Evolutionary conservation across 2,113 vertebrate species (phyloP).

Genomic region (Neopipo cinnamomea): DNA sequence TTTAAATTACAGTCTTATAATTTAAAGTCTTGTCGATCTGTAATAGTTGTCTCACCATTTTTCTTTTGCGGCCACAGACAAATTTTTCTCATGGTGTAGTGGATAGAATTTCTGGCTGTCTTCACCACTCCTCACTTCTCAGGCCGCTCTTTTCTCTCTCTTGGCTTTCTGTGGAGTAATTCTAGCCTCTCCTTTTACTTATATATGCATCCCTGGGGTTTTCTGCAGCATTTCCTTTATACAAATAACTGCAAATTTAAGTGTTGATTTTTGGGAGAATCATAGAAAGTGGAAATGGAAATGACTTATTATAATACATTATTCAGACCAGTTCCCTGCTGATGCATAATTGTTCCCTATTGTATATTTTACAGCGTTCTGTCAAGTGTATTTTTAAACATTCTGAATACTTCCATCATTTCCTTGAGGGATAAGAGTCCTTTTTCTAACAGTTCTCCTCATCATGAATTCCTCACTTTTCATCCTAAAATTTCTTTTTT

Average conservation of each 20-base stretch:
- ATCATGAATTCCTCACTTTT: background rate
- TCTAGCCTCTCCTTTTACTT: conserved; percentile 45
- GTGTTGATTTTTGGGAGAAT: conserved; percentile 66
- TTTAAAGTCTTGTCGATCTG: background rate
- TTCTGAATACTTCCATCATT: conserved; percentile 23
- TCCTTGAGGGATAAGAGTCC: conserved; percentile 24
- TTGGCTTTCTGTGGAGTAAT: conserved; percentile 47
- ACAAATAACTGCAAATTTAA: conserved; percentile 62
- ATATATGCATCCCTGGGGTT: conserved; percentile 45
- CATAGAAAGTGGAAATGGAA: conserved; percentile 60
- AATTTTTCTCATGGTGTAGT: background rate
- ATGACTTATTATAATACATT: conserved; percentile 65
- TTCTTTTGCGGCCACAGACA: conserved; percentile 5
- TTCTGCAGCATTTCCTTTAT: conserved; percentile 54
- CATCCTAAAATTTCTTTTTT: background rate
- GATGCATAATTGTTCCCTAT: conserved; percentile 56
- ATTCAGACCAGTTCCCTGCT: conserved; percentile 55
- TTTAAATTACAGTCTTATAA: background rate
- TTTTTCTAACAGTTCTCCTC: background rate
- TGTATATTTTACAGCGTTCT: conserved; percentile 55
- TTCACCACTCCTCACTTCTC: background rate
- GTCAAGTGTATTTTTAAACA: conserved; percentile 59
- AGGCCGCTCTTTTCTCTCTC: conserved; percentile 3
- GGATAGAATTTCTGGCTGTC: conserved; percentile 29
- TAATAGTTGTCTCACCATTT: background rate